Conservation (phyloP, 1,140 invertebrate genomes). For the Trachymyrmex cornetzi region DNA sequence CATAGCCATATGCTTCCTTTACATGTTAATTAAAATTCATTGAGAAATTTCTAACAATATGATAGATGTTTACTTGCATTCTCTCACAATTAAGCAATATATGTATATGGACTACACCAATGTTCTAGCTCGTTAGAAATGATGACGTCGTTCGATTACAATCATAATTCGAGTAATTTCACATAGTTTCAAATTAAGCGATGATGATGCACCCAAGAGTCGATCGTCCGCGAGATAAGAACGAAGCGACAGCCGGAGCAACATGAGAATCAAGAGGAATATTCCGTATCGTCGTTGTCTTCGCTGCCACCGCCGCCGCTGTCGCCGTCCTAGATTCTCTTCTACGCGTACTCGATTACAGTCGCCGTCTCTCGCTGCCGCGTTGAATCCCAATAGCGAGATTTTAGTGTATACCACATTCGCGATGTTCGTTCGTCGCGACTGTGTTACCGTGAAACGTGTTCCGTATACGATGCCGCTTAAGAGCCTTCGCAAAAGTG, state of each 20-base stretch:
- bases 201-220: constrained; percentile 5
- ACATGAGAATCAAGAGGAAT: constrained; percentile 39
- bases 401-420: constrained; percentile 77
- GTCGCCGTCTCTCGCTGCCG: constrained; percentile 58
- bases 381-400: constrained; percentile 79
- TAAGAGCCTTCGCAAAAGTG: constrained; percentile 46
- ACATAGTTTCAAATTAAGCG: constrained; percentile 31
- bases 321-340: constrained; percentile 57
- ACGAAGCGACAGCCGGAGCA: constrained; percentile 30
- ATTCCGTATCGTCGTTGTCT: constrained; percentile 48
- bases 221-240: constrained; percentile 23
- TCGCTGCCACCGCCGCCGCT: not conserved
- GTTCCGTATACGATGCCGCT: constrained; percentile 52
- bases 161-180: constrained; percentile 27
- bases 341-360: constrained; percentile 77
- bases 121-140: constrained; percentile 22
- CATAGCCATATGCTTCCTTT: no score
- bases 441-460: constrained; percentile 68
- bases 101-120: not conserved
- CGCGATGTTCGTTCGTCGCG: constrained; percentile 69
- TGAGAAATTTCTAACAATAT: no score
- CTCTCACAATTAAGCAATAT: not conserved
- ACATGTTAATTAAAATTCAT: no score
- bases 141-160: not conserved
- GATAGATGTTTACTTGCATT: not conserved